Evolutionary conservation across 2,888 invertebrate species (phyloP).

Genomic region (Seira sanloemensis): DNA sequence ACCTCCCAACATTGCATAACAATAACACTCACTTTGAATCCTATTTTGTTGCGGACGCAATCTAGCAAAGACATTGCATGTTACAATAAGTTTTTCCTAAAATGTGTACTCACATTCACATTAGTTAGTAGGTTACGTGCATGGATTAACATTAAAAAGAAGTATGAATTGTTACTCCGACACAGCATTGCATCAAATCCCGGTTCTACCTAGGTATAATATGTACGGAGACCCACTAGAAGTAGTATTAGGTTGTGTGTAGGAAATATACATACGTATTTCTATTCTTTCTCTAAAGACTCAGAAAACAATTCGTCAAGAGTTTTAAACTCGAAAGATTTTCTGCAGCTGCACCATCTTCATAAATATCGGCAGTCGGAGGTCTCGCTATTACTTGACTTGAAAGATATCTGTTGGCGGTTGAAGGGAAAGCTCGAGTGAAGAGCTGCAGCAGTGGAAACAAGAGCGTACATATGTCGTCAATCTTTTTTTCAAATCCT

Average conservation of each 20-base stretch:
- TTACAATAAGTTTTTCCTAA: too few relatives aligned
- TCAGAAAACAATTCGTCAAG: constrained; percentile 24
- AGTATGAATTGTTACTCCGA: constrained; percentile 12
- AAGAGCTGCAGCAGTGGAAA: constrained; percentile 14
- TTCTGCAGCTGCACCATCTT: constrained; percentile 19
- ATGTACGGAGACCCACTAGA: too few relatives aligned
- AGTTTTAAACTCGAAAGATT: constrained; percentile 25
- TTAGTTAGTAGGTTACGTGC: neutral
- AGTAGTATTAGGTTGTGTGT: too few relatives aligned
- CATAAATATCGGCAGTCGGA: too few relatives aligned
- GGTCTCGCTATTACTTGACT: neutral
- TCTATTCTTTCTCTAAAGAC: constrained; percentile 13
- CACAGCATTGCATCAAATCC: constrained; percentile 15
- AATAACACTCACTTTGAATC: too few relatives aligned
- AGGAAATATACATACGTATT: too few relatives aligned
- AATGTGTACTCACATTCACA: too few relatives aligned
- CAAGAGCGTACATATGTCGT: constrained; percentile 26
- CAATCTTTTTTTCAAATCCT: constrained; percentile 11
- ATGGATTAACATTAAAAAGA: neutral
- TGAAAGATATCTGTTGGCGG: neutral
- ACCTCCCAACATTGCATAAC: too few relatives aligned
- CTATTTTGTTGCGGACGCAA: too few relatives aligned
- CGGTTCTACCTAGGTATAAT: neutral
- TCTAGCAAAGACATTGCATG: too few relatives aligned
- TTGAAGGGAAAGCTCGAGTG: neutral